Evolutionary conservation across 2,113 vertebrate genomes (phyloP).

Genomic region (Phocoena sinus): DNA sequence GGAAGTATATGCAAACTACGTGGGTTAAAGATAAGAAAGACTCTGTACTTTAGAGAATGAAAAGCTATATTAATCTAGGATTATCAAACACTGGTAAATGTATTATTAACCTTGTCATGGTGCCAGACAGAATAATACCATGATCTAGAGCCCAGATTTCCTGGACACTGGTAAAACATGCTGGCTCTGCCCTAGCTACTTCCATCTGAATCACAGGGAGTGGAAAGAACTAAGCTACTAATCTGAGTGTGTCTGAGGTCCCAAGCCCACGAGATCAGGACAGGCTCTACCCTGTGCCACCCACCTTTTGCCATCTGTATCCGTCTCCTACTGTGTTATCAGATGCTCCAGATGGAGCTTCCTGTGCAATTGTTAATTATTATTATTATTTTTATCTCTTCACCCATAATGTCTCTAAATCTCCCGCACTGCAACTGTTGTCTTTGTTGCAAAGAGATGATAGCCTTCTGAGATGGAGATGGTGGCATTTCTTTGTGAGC

Average conservation of each 20-base stretch:
- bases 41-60: constrained; percentile 12
- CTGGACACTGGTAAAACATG: background rate
- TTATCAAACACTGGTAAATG: background rate
- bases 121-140: background rate
- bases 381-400: constrained; percentile 72
- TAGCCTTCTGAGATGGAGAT: constrained; percentile 39
- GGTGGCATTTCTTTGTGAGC: constrained; percentile 43
- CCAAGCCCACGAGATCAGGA: constrained; percentile 34
- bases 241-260: constrained; percentile 48
- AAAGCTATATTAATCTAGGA: constrained; percentile 23
- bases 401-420: constrained; percentile 58
- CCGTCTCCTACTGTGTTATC: constrained; percentile 59
- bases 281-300: constrained; percentile 56
- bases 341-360: constrained; percentile 67
- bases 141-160: background rate
- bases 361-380: constrained; percentile 59
- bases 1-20: constrained; percentile 56
- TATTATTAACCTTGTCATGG: constrained; percentile 1
- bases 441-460: constrained; percentile 69
- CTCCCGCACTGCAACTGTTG: constrained; percentile 52
- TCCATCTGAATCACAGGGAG: background rate
- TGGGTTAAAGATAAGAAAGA: constrained; percentile 39
- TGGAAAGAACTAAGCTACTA: background rate
- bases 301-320: constrained; percentile 71
- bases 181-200: background rate